Evolutionary conservation across 2,888 invertebrate genomes (phyloP).

Genomic region (Crioceris asparagi): DNA sequence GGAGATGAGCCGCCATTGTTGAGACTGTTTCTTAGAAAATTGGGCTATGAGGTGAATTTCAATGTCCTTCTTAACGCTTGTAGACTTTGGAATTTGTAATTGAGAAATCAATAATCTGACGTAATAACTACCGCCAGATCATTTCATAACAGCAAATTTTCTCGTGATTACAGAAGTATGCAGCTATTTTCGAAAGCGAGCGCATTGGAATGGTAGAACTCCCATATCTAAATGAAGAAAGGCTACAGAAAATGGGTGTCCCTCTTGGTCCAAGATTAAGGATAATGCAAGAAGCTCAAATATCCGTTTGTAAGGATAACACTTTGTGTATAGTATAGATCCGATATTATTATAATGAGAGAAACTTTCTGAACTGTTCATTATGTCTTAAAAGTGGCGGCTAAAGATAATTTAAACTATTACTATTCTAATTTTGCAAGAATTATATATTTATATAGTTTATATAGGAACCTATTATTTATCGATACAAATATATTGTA

Average conservation of each 20-base stretch:
- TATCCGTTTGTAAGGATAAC: constrained; percentile 51
- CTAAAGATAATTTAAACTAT: constrained; percentile 6
- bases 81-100: too few species aligned
- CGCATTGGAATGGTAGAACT: constrained; percentile 83
- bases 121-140: too few species aligned
- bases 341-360: not conserved
- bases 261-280: constrained; percentile 80
- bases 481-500: too few species aligned
- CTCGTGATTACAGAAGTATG: constrained; percentile 65
- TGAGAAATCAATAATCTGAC: too few species aligned
- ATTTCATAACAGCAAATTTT: too few species aligned
- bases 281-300: constrained; percentile 77
- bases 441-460: constrained; percentile 1
- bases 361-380: not conserved
- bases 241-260: constrained; percentile 78
- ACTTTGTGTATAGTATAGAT: constrained; percentile 49
- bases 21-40: constrained; percentile 77
- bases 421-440: not conserved
- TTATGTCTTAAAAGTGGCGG: constrained; percentile 18
- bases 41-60: constrained; percentile 93
- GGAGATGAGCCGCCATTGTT: constrained; percentile 87
- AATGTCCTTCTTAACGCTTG: too few species aligned
- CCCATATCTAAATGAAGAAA: constrained; percentile 82
- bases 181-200: constrained; percentile 70
- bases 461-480: not conserved